Evolutionary conservation across 2,888 invertebrate genomes (phyloP).

Genomic region (Dendrolimus pini): DNA sequence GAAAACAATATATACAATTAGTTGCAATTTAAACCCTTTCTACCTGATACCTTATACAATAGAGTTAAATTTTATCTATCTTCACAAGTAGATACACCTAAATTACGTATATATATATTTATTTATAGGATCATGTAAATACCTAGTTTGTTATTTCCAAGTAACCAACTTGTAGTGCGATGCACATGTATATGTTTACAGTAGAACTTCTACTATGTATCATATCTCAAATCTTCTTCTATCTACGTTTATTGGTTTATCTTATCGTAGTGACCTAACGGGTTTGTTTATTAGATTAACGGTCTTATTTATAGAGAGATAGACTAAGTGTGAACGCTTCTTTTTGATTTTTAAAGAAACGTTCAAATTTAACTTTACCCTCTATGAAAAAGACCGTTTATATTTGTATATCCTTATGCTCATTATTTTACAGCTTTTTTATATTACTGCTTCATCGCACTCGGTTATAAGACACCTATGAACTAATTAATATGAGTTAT

Average conservation of each 20-base stretch:
- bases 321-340: no score
- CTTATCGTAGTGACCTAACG: conserved; percentile 4
- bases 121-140: not conserved
- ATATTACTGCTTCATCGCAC: not conserved
- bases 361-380: no score
- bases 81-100: not conserved
- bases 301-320: no score
- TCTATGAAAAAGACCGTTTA: not conserved
- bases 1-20: conserved; percentile 6
- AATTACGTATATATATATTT: not conserved
- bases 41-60: conserved; percentile 9
- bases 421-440: conserved; percentile 1
- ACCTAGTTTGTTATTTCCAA: not conserved
- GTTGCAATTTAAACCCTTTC: conserved; percentile 6
- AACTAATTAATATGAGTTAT: not conserved
- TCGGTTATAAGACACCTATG: conserved; percentile 14
- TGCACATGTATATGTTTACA: not conserved
- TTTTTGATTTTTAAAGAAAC: no score
- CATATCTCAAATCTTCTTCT: not conserved
- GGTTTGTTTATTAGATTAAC: conserved; percentile 36
- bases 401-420: not conserved
- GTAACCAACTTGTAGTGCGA: not conserved
- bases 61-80: conserved; percentile 21
- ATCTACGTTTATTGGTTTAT: not conserved
- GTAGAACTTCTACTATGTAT: conserved; percentile 21